phyloP scores from a whole-genome alignment of 1,140 invertebrate species.

The Drosophila sp. region DNA sequence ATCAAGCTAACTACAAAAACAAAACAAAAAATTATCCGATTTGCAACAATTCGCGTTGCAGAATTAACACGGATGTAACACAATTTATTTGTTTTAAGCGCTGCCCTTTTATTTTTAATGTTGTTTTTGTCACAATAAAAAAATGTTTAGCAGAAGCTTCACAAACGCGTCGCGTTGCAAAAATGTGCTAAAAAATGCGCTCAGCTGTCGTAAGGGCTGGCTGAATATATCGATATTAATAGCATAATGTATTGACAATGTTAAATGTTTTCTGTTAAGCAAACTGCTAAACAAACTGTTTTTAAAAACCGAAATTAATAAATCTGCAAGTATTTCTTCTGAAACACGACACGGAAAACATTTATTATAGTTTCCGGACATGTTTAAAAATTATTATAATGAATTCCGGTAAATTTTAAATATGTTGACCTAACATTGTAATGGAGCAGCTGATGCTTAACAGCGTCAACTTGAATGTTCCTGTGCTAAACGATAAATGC shows the following conservation, averaged over 20 bases:
- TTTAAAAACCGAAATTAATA: neutral
- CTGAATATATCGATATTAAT: constrained; percentile 39
- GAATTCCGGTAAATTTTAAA: neutral
- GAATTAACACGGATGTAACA: constrained; percentile 46
- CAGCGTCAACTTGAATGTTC: neutral
- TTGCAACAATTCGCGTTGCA: constrained; percentile 38
- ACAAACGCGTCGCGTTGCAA: constrained; percentile 52
- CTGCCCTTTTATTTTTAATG: constrained; percentile 36
- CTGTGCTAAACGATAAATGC: neutral
- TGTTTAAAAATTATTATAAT: too few relatives aligned
- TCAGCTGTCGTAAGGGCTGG: constrained; percentile 47
- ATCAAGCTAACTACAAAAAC: constrained; percentile 38
- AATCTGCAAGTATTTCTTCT: too few relatives aligned
- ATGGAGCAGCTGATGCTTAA: neutral
- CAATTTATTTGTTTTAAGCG: constrained; percentile 34
- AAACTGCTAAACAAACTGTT: neutral
- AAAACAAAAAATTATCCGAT: constrained; percentile 46
- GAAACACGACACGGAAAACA: too few relatives aligned
- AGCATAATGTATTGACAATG: neutral
- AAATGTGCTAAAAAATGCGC: constrained; percentile 70
- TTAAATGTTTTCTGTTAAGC: constrained; percentile 3
- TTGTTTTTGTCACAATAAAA: constrained; percentile 78
- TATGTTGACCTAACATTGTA: neutral
- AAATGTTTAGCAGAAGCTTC: constrained; percentile 58
- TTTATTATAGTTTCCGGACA: too few relatives aligned